Evolutionary conservation across 2,113 vertebrate genomes (phyloP), one percentile per base, ranked within the genome.

Genomic region (Amblyornis subalaris): DNA sequence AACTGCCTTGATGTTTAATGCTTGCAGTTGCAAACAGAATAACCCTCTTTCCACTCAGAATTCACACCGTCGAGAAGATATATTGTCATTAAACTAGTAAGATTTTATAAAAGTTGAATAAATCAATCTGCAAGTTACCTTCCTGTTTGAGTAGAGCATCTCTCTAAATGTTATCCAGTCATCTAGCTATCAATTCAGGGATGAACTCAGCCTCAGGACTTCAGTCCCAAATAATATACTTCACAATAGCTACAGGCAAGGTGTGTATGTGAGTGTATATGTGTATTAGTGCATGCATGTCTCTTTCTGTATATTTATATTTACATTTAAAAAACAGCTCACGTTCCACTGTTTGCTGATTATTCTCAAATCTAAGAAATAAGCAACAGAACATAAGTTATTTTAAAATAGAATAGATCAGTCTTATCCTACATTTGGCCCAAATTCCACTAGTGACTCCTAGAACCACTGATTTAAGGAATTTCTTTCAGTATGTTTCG

Each of bases 211-310:
- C 16, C 44, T 54, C 64, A 54, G 31, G 36, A 29, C 36, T 72
- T 88, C 62, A 70, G 51, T 55, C 51, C 74, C 64, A 77, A 80
- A 88, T 42, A 53, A 58, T 9, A 48, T 18, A 74, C 33, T 64
- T 81, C 29, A 75, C 35, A 44, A 58, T 50, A 85, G 35, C 33
- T 61, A 40, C 19, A 47, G 60, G 16, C 18, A 88, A 83, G 33
- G 12, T 31, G 18, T 77, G 18, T 42, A 55, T 19, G 18, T 35
- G 28, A 67, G 3, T 12, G 8, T 33, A 15, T 53, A 15, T 18
- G 12, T 0, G 0, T 23, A 45, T 44, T n/a, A 20, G 7, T 21
- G 8, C 2, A 2, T 47, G 9, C 14, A 35, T 35, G 23, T 31
- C 58, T 69, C 22, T 25, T 14, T 73, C 28, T 57, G 17, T 21